These are phyloP conservation scores for Hirundichthys speculiger DNA, from an alignment of 2,113 vertebrate genomes.

Conservation along the genomic window DNA sequence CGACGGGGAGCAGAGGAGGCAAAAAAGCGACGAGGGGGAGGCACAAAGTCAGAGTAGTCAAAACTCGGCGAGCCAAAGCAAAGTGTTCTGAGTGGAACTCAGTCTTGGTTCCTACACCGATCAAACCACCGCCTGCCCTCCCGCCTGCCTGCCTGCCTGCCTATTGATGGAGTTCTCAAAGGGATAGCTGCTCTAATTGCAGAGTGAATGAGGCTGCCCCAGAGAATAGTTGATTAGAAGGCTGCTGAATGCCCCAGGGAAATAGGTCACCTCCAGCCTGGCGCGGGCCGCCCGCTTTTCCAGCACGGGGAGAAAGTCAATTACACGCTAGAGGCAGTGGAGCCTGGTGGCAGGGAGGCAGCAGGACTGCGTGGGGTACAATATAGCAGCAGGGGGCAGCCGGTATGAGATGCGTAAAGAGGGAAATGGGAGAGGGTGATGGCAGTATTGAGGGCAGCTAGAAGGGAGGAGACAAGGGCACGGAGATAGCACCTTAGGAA, in stretches of 20 bases:
- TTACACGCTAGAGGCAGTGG: conserved; percentile 78
- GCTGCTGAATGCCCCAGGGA: conserved; percentile 80
- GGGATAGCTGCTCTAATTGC: conserved; percentile 75
- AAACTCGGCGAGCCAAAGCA: conserved; percentile 54
- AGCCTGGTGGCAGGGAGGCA: conserved; percentile 70
- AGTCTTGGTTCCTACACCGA: conserved; percentile 50
- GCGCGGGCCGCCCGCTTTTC: conserved; percentile 69
- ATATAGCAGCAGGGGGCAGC: conserved; percentile 62
- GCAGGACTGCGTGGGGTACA: conserved; percentile 58
- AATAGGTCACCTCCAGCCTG: conserved; percentile 83
- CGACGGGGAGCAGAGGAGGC: conserved; percentile 32
- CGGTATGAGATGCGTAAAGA: conserved; percentile 47
- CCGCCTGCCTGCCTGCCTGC: conserved; percentile 52
- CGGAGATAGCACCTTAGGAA: conserved; percentile 24
- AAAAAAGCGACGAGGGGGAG: conserved; percentile 24
- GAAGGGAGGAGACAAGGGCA: conserved; percentile 21
- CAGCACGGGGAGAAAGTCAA: conserved; percentile 78
- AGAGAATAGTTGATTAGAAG: conserved; percentile 78
- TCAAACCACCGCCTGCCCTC: conserved; percentile 33
- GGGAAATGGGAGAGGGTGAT: conserved; percentile 37
- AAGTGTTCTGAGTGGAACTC: conserved; percentile 61
- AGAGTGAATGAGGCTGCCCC: conserved; percentile 73
- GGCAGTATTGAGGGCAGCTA: conserved; percentile 26
- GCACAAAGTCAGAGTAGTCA: conserved; percentile 48
- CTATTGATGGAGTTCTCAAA: conserved; percentile 77